phyloP scores from a whole-genome alignment of 2,797 vertebrate species.

The Clarias laeviceps region DNA sequence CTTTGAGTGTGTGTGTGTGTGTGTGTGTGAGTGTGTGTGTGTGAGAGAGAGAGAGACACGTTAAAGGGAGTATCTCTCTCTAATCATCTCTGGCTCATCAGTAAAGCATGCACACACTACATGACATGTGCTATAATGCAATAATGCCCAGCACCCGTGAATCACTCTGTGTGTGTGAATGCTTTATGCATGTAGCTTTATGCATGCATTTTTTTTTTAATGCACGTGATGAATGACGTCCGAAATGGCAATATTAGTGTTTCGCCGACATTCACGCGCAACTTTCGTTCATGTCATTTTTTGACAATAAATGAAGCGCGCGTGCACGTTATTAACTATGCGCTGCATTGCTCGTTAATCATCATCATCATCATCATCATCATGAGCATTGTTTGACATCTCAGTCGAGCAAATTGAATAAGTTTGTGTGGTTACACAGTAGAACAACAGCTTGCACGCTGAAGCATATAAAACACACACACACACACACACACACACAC shows the following conservation, averaged over 20 bases:
- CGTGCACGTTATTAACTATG: not conserved
- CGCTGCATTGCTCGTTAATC: slow-evolving; percentile 1
- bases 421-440: not conserved
- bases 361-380: slow-evolving; percentile 14
- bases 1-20: slow-evolving; percentile 16
- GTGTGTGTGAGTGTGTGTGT: slow-evolving; percentile 40
- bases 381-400: not conserved
- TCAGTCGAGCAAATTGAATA: not conserved
- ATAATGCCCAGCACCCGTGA: too few relatives aligned
- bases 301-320: slow-evolving; percentile 17
- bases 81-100: slow-evolving; percentile 3
- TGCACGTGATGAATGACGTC: slow-evolving; percentile 7
- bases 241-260: not conserved
- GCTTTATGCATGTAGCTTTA: not conserved
- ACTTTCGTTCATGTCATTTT: not conserved
- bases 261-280: not conserved
- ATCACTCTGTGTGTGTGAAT: not conserved
- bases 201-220: not conserved
- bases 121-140: not conserved
- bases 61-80: not conserved
- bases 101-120: not conserved
- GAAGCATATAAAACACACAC: not conserved
- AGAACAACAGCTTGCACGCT: not conserved
- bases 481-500: not conserved
- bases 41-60: not conserved